These are phyloP conservation scores for Babylonia areolata DNA, from an alignment of 1,140 invertebrate species.

Conservation along the genomic window DNA sequence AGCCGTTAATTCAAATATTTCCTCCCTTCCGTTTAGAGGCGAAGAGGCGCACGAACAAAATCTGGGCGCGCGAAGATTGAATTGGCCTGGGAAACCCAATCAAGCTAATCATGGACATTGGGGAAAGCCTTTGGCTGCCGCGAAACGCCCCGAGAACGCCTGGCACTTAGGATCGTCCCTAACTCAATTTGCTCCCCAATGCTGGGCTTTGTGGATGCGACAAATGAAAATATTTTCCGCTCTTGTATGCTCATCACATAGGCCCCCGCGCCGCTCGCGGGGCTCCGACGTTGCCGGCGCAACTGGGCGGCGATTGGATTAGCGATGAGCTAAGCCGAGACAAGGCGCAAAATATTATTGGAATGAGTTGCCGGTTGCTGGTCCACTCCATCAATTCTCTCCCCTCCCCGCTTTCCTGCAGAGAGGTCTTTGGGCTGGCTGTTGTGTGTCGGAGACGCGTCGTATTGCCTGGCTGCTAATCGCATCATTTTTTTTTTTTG, in stretches of 20 bases:
- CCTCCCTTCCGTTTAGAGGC: constrained; percentile 1
- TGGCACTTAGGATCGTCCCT: constrained; percentile 44
- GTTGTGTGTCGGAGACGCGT: neutral
- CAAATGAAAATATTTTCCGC: constrained; percentile 60
- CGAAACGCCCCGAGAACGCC: constrained; percentile 18
- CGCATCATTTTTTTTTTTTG: neutral
- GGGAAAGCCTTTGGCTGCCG: neutral
- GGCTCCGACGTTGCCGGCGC: no score
- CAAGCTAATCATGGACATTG: constrained; percentile 27
- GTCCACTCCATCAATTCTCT: constrained; percentile 7
- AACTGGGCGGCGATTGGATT: constrained; percentile 26
- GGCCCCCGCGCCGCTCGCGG: neutral
- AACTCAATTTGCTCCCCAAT: constrained; percentile 42
- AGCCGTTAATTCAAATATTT: constrained; percentile 39
- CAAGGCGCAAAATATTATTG: constrained; percentile 42
- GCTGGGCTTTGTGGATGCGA: constrained; percentile 42
- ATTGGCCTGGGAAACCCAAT: constrained; percentile 33
- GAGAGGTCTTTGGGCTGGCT: neutral
- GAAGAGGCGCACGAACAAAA: constrained; percentile 9
- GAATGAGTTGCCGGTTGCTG: constrained; percentile 21
- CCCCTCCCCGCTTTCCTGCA: neutral
- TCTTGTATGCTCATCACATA: constrained; percentile 47
- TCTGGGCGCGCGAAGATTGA: constrained; percentile 24
- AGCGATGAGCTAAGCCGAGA: constrained; percentile 24
- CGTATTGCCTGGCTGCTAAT: neutral